A percentile compares a stretch with the other conserved stretches of the same genome.
phyloP scores from a whole-genome alignment of 30 jellyfish, hydroid and myxozoan species.

The Aurelia coerulea region DNA sequence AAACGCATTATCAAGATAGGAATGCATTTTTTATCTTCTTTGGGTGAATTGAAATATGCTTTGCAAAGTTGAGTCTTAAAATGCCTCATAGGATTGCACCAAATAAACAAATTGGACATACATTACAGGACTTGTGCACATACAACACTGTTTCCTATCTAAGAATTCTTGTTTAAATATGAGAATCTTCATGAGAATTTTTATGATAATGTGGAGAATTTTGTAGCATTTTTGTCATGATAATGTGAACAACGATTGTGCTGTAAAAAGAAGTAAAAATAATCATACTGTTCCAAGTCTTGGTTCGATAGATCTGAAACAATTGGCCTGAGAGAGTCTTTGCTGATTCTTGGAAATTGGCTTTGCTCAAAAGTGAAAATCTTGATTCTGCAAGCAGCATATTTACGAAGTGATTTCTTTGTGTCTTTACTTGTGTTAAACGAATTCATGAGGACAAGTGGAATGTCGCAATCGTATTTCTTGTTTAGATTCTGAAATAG shows the following conservation, averaged over 20 bases:
- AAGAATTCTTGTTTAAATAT: too few species aligned
- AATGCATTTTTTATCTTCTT: too few species aligned
- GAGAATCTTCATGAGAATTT: too few species aligned
- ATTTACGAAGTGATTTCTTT: slow-evolving; percentile 71
- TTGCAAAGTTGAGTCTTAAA: too few species aligned
- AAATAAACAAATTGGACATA: neutral
- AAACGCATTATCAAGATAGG: too few species aligned
- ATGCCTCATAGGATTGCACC: neutral
- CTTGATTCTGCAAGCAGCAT: slow-evolving; percentile 59
- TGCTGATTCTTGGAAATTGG: slow-evolving; percentile 92
- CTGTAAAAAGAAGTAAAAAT: neutral
- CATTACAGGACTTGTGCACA: too few species aligned
- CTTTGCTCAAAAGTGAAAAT: slow-evolving; percentile 87
- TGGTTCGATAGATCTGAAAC: slow-evolving; percentile 43
- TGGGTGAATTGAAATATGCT: too few species aligned
- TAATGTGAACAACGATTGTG: too few species aligned
- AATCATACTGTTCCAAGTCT: slow-evolving; percentile 72
- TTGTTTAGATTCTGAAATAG: slow-evolving; percentile 78
- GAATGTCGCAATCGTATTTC: slow-evolving; percentile 82
- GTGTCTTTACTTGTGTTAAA: slow-evolving; percentile 92
- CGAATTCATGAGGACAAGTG: slow-evolving; percentile 95
- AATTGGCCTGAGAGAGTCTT: slow-evolving; percentile 86
- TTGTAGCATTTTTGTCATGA: too few species aligned
- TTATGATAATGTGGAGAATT: too few species aligned
- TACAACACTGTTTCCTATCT: too few species aligned